Percentiles rank a stretch among this genome's conserved stretches.
These are phyloP conservation scores for Toxotes lorentzi DNA, from an alignment of 2,797 vertebrate genomes.

Conservation along the genomic window DNA sequence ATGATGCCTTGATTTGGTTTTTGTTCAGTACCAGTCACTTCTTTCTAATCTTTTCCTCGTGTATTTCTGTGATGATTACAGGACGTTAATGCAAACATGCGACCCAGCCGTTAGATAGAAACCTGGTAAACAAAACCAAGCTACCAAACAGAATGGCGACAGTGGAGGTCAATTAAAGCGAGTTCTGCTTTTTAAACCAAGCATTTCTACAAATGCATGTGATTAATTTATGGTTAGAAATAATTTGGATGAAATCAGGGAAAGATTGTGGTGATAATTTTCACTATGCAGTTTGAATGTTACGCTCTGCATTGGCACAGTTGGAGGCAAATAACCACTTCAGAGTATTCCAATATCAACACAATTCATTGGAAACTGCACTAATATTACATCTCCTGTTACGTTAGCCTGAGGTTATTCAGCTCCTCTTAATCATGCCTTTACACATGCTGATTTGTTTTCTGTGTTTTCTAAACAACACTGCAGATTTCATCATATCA, in stretches of 20 bases:
- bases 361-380: background rate
- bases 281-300: background rate
- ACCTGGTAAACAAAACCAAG: too few relatives aligned
- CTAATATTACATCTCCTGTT: background rate
- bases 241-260: slow-evolving; percentile 14
- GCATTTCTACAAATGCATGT: slow-evolving; percentile 12
- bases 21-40: too few relatives aligned
- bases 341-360: background rate
- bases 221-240: background rate
- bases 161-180: background rate
- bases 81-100: background rate
- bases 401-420: background rate
- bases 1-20: background rate
- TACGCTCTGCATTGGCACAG: background rate
- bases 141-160: background rate
- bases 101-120: too few relatives aligned
- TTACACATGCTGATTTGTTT: slow-evolving; percentile 50
- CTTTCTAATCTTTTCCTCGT: background rate
- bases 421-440: slow-evolving; percentile 18
- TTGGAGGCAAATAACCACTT: background rate
- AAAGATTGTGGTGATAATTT: background rate
- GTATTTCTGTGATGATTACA: background rate
- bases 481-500: slow-evolving; percentile 69
- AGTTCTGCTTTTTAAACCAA: background rate
- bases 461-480: slow-evolving; percentile 56